Base-by-base conservation (phyloP, 2,113 vertebrate genomes). In the Cryptotis parvus region DNA sequence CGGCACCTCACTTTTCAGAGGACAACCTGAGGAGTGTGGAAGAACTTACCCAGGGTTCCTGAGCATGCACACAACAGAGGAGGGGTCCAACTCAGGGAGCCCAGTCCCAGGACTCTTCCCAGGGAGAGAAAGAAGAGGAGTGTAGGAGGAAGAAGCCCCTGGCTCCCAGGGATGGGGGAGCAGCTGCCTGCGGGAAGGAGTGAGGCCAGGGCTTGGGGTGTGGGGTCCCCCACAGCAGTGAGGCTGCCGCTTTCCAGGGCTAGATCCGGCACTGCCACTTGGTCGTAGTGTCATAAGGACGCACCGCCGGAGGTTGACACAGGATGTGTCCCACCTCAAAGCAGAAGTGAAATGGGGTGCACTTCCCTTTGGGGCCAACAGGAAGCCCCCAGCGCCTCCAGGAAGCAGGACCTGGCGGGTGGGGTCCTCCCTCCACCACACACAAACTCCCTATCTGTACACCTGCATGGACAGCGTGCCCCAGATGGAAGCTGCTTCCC, bases 271-370 rank as follows among this genome's bases (percentile, higher is more conserved):
- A 5, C 66, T 41, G 74, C 65, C 3, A 1, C 66, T 15, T 68
- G 63, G 72, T 61, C 43, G 12, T 69, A 75, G 72, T 4, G 0
- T 72, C n/a, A 15, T 26, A 68, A 49, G 77, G 27, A 68, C 39
- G 35, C 18, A 9, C 31, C 77, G 55, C 52, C 26, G 29, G 15
- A 45, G 65, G 15, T 61, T n/a, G 66, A 76, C 63, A 87, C 61
- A 87, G 90, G 90, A 95, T 93, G 33, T 55, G 85, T 94, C 90
- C 94, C 6, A 2, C 93, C 90, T 90, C 90, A 92, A 88, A 94
- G 87, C 65, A 93, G 92, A 97, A 96, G 94, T 84, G 91, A 94
- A 78, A 94, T 16, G 3, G 16, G 37, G n/a, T 3, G 20, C 41
- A 61, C 41, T 95, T 94, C 77, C 88, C 33, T 91, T 78, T 55